Conservation (phyloP, 2,888 invertebrate genomes). For the Catocala sponsa region DNA sequence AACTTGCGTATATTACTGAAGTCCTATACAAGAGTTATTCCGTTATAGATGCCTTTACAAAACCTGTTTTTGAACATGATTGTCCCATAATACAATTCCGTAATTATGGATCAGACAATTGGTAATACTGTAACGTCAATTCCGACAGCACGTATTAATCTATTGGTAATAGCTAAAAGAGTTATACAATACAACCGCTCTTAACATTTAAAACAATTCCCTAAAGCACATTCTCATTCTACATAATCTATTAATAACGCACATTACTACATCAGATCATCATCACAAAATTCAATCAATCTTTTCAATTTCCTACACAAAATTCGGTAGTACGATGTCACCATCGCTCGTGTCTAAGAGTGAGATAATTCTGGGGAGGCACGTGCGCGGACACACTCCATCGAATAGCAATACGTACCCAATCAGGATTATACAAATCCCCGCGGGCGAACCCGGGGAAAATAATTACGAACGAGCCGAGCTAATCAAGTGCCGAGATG, state of each 20-base stretch:
- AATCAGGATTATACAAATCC: slow-evolving; percentile 88
- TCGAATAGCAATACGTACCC: slow-evolving; percentile 85
- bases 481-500: slow-evolving; percentile 81
- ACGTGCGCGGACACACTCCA: slow-evolving; percentile 84
- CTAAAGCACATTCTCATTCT: neutral
- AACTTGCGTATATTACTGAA: no score
- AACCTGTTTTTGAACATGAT: no score
- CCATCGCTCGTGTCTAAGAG: slow-evolving; percentile 59
- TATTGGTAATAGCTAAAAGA: no score
- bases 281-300: slow-evolving; percentile 47
- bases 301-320: slow-evolving; percentile 52
- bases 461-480: slow-evolving; percentile 81
- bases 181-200: no score
- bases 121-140: no score
- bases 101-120: no score
- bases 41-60: no score
- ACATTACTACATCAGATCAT: slow-evolving; percentile 28
- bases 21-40: no score
- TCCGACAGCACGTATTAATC: no score
- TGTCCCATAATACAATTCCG: no score
- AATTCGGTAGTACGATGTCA: slow-evolving; percentile 51
- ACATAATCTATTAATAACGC: neutral
- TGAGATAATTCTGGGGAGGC: slow-evolving; percentile 70
- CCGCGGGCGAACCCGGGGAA: slow-evolving; percentile 71
- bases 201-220: neutral